Evolutionary conservation across 2,888 invertebrate species (phyloP), one percentile per base, ranked within the genome.

Genomic region (Xylota segnis): DNA sequence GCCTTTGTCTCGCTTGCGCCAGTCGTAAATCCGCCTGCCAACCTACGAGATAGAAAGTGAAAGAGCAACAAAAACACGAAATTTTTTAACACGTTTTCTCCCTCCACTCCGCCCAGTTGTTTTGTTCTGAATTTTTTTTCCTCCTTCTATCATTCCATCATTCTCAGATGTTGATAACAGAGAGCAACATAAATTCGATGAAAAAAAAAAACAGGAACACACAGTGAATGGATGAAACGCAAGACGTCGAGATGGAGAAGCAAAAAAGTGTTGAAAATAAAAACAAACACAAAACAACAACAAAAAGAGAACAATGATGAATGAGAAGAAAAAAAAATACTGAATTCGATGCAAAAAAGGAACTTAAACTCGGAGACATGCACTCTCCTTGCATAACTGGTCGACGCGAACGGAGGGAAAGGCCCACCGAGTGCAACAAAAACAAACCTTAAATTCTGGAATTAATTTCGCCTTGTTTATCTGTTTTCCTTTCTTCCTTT

Each of bases 361-460:
- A 23, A 65, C 9, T 59, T 52, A 14, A 59, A 66, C 3, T 43
- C 10, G 43, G n/a, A 68, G 27, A 50, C 45, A 43, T 43, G 50
- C 54, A 70, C 58, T 61, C 65, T 50, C 32, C 61, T 70, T 77
- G n/a, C 68, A 77, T 77, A 61, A 70, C 34, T 54, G n/a, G n/a
- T n/a, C 37, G n/a, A 23, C 37, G 34, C 7, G 9, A 32, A 52
- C 10, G 23, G 7, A 34, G 9, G 7, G 9, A 34, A 4, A 2
- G 34, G 34, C 34, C 4, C 18, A 65, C 29, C 52, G 59, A 70
- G 32, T 37, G 9, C 16, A 66, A 4, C 9, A 27, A 79, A 74
- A 32, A 79, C 84, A 84, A 81, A 84, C 84, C 84, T 84, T 56
- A 37, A 81, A 66, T 47, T 65, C 58, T 54, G 52, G 59, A 75